Percentiles rank a stretch among this genome's conserved stretches.
phyloP scores from a whole-genome alignment of 2,113 vertebrate genomes.

The Nesoenas mayeri region DNA sequence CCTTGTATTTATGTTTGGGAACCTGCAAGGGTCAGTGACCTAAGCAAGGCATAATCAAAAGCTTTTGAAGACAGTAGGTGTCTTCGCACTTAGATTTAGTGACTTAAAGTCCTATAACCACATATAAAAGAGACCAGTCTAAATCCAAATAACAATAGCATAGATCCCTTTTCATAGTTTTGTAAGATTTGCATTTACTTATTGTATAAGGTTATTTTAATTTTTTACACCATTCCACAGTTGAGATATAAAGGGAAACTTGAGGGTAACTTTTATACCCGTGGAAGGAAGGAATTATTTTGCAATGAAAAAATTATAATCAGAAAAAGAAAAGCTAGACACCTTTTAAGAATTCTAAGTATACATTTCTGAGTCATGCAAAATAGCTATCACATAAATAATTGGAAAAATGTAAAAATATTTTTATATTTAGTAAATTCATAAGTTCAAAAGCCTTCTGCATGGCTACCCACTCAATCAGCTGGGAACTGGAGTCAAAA shows the following conservation, averaged over 20 bases:
- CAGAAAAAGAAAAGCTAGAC: background rate
- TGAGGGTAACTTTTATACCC: background rate
- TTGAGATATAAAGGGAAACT: background rate
- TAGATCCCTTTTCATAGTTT: background rate
- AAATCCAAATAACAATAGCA: background rate
- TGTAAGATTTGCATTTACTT: background rate
- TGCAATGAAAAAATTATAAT: background rate
- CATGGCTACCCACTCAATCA: background rate
- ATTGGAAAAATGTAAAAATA: background rate
- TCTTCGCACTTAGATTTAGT: background rate
- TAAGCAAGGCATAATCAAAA: background rate
- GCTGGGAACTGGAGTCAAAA: background rate
- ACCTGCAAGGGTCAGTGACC: background rate
- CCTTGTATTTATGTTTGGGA: background rate
- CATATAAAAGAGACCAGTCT: background rate
- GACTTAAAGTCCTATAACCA: background rate
- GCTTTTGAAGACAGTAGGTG: background rate
- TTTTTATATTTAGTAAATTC: background rate
- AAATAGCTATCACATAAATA: background rate
- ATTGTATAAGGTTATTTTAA: background rate
- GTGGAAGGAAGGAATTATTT: slow-evolving; percentile 1
- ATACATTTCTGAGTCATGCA: background rate
- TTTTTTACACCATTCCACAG: background rate
- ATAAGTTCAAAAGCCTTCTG: background rate
- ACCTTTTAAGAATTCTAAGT: background rate